Percentiles rank a stretch among this genome's conserved stretches.
These are phyloP conservation scores for Drosophila novamexicana DNA, from an alignment of 1,140 invertebrate genomes.

Conservation along the genomic window DNA sequence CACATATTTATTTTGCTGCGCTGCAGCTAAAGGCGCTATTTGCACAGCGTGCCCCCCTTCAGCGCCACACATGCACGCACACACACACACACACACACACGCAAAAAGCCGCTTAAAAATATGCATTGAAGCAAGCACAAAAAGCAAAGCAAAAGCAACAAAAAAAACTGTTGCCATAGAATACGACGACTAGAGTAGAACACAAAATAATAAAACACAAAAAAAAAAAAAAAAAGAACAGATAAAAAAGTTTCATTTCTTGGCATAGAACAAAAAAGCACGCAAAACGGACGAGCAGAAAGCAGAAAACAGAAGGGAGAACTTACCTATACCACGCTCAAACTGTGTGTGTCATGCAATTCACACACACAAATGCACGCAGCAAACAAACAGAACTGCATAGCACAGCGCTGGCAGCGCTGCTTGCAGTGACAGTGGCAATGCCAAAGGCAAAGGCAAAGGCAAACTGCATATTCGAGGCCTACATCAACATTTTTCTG, in stretches of 20 bases:
- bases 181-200: slow-evolving; percentile 51
- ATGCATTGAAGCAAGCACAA: slow-evolving; percentile 63
- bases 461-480: slow-evolving; percentile 80
- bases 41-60: slow-evolving; percentile 30
- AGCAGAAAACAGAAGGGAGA: slow-evolving; percentile 68
- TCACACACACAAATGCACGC: slow-evolving; percentile 19
- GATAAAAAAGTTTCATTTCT: slow-evolving; percentile 67
- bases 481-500: slow-evolving; percentile 79
- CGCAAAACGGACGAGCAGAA: slow-evolving; percentile 51
- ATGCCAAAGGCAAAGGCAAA: slow-evolving; percentile 74
- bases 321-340: slow-evolving; percentile 77
- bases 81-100: slow-evolving; percentile 23
- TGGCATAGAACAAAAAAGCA: slow-evolving; percentile 70
- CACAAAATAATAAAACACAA: slow-evolving; percentile 30
- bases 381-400: slow-evolving; percentile 27
- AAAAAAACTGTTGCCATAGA: slow-evolving; percentile 42
- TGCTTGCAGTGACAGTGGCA: slow-evolving; percentile 78
- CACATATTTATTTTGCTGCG: slow-evolving; percentile 59
- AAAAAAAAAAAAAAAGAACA: slow-evolving; percentile 44
- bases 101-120: slow-evolving; percentile 72
- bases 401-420: slow-evolving; percentile 47
- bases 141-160: slow-evolving; percentile 27
- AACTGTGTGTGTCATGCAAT: slow-evolving; percentile 74
- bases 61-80: slow-evolving; percentile 1
- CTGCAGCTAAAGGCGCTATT: slow-evolving; percentile 61